Evolutionary conservation across 1,140 invertebrate genomes (phyloP), one percentile per base, ranked within the genome.

Genomic region (Whitmania pigra): DNA sequence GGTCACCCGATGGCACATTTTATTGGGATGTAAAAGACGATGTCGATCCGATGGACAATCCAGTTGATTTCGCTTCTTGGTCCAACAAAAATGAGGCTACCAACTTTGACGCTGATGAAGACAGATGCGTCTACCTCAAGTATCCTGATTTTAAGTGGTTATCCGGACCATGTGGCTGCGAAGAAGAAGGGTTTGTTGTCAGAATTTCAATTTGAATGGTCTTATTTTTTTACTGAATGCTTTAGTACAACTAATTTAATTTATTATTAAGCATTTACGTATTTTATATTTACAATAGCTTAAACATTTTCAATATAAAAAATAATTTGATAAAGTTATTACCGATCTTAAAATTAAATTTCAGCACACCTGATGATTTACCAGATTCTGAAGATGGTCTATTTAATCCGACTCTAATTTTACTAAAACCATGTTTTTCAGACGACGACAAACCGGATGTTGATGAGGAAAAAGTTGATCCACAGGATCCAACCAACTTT

Each of bases 81-180:
- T 31, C 57, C 29, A 15, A 22, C 22, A 11, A 63, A 63, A 13
- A 25, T 18, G 57, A 31, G 57, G 22, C 57, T 13, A 63, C 57
- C 9, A 18, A 17, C 22, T 63, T 31, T 17, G 6, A 22, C 57
- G 29, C 11, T 0, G 18, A 63, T 63, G 29, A 63, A 63, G 57
- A 63, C 22, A 31, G 29, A 63, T 63, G 57, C 29, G 57, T 31
- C 11, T 63, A 25, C 20, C 29, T 63, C 57, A 63, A 63, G 57
- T 17, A 15, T 31, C 57, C 57, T 13, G 57, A 63, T 63, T 17
- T 15, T 0, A 63, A 63, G 29, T 63, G 57, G 57, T 11, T 18
- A 31, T 13, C 9, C 11, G 57, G 57, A 31, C 57, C 57, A 9
- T 63, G 57, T 15, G 20, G 29, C 29, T 22, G 57, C 22, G 57